Evolutionary conservation across 2,888 invertebrate species (phyloP), one percentile per base, ranked within the genome.

Genomic region (Imbricaverruca yamaguchii): DNA sequence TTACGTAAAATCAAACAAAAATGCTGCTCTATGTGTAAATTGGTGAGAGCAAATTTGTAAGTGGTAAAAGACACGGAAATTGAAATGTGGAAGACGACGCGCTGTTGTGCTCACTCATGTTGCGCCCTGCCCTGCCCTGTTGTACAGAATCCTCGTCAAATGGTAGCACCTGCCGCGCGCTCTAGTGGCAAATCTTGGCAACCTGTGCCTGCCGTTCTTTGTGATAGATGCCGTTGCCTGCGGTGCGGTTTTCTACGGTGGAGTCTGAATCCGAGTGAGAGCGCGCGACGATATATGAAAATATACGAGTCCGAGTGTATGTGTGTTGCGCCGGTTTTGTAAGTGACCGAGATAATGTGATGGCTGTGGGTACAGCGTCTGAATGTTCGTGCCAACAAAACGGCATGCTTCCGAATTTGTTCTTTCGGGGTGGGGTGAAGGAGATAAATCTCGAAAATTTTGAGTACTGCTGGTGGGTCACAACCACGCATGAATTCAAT

Each of bases 211-310:
- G 74, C 74, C 53, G 74, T 74, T 74, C 74, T 74, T 74, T 74
- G 74, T 74, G 74, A 74, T 74, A 74, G 74, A 74, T 74, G 53
- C 74, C 74, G 74, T 74, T 74, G 74, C 74, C 74, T 74, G 74
- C 74, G 74, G 74, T 74, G 15, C 74, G 74, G 74, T 74, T 74
- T 74, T 74, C 74, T 74, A 74, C 74, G 39, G 74, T 74, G 74
- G 53, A 74, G 69, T 74, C 74, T 74, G 74, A 74, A 39, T 65
- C 65, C 9, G 65, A 65, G 18, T 12, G 23, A 53, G 18, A 23
- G 74, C n/a, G 74, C 74, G 74, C 74, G 67, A 23, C 25, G 53
- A 74, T 53, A 74, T 74, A 74, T 74, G 74, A 74, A 74, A 74
- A 74, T 74, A 74, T 74, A 74, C 53, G 25, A 74, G 74, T 74